Evolutionary conservation across 1,140 invertebrate genomes (phyloP).

Genomic region (Pararge aegeria): DNA sequence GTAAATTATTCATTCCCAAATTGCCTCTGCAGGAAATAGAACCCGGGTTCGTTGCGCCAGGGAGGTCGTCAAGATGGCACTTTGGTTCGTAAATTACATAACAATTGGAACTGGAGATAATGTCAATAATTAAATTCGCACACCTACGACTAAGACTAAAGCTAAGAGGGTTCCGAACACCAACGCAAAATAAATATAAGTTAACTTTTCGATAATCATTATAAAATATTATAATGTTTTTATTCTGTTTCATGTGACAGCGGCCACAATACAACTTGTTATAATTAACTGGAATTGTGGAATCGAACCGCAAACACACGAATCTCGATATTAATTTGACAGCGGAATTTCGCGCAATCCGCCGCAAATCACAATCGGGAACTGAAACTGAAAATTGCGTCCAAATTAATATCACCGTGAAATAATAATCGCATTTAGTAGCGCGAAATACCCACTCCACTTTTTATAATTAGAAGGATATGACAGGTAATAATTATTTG

Average conservation of each 20-base stretch:
- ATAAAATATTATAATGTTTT: neutral
- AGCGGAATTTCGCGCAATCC: slow-evolving; percentile 10
- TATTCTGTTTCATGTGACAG: neutral
- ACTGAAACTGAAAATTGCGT: neutral
- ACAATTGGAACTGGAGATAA: no score
- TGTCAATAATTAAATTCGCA: no score
- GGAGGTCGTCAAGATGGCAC: no score
- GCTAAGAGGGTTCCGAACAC: no score
- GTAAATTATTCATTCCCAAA: no score
- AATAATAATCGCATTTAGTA: neutral
- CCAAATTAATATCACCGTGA: neutral
- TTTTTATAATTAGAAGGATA: neutral
- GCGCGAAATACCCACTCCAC: neutral
- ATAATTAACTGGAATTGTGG: slow-evolving; percentile 17
- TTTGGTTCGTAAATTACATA: no score
- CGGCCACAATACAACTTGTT: neutral
- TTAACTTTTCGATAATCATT: no score
- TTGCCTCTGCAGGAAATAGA: no score
- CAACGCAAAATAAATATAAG: no score
- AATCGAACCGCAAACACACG: slow-evolving; percentile 19
- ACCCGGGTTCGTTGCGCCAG: no score
- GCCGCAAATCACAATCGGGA: slow-evolving; percentile 17
- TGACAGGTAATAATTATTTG: no score
- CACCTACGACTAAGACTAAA: no score
- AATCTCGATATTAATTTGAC: slow-evolving; percentile 7